Evolutionary conservation across 2,888 invertebrate species (phyloP), one percentile per base, ranked within the genome.

Genomic region (Pseudococcus viburni): DNA sequence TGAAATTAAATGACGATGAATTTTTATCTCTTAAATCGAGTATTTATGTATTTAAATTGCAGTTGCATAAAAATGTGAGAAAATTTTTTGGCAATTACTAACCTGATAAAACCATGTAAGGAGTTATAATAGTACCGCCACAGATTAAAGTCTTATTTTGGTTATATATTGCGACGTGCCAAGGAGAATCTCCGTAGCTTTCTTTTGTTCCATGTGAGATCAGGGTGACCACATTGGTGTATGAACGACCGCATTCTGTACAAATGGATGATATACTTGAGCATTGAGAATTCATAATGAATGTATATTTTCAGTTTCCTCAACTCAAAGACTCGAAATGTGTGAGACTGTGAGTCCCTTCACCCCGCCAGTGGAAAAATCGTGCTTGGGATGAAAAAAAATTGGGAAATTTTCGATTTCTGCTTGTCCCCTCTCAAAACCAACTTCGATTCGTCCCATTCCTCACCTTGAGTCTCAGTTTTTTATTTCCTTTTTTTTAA

Each of bases 121-220:
- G 84, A 33, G 33, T 15, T 6, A 88, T 88, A 5, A 88, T 59
- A 1, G 88, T 88, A 11, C 88, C 88, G 17, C 88, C 88, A 42
- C 88, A 88, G 19, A 88, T 88, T 22, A 88, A 84, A 5, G 19
- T 48, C 15, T 85, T 39, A 6, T 17, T 26, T n/a, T 22, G 1
- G 46, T 84, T 48, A 17, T 88, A 88, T 5, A 88, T 68, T 2
- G 64, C 88, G 4, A 88, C 84, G 42, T 88, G 84, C 88, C 88
- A 88, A 6, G 88, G 88, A 1, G 84, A 84, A 64, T 88, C 88
- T 5, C 84, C 88, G n/a, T 84, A 84, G 3, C 15, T 68, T 22
- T 84, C 84, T 19, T 48, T 48, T 26, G 17, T 42, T 12, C 88
- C 88, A 0, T 88, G n/a, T 17, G n/a, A 17, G n/a, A 88, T 88